These are phyloP conservation scores for Dascillus cervinus DNA, from an alignment of 2,888 invertebrate genomes.

Conservation along the genomic window DNA sequence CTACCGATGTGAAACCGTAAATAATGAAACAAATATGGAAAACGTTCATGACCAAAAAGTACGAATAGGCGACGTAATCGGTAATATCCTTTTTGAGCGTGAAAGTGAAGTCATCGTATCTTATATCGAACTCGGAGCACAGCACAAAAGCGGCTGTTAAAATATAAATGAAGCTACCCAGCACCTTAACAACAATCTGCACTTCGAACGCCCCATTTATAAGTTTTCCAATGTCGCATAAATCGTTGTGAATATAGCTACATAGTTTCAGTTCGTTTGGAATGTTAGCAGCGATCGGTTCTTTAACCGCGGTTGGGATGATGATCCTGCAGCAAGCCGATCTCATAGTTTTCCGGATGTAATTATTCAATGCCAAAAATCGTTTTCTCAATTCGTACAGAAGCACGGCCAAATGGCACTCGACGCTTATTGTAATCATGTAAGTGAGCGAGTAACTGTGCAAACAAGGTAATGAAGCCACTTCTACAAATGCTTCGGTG, in stretches of 20 bases:
- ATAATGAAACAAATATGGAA: too few species aligned
- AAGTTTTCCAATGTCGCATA: constrained; percentile 4
- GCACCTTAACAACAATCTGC: constrained; percentile 6
- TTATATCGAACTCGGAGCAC: too few species aligned
- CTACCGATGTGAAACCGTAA: constrained; percentile 5
- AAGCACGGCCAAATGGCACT: constrained; percentile 4
- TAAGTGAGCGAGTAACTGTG: too few species aligned
- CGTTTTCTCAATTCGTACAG: constrained; percentile 3
- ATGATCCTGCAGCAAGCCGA: background rate
- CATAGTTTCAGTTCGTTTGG: constrained; percentile 3
- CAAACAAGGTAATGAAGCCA: too few species aligned
- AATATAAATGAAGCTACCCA: constrained; percentile 5
- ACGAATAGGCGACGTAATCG: too few species aligned
- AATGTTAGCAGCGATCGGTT: too few species aligned
- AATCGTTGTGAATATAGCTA: constrained; percentile 4
- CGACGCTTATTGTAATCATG: constrained; percentile 2
- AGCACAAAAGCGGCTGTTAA: constrained; percentile 7
- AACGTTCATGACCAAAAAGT: too few species aligned
- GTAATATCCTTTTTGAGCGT: too few species aligned
- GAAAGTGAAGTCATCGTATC: too few species aligned
- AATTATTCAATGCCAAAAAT: constrained; percentile 3
- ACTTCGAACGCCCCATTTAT: constrained; percentile 5
- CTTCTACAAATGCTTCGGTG: too few species aligned
- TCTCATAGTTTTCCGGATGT: background rate
- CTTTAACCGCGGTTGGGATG: too few species aligned